Percentiles rank a stretch among this genome's conserved stretches.
These are phyloP conservation scores for Philhelius pedissequus DNA, from an alignment of 2,888 invertebrate species.

Conservation along the genomic window DNA sequence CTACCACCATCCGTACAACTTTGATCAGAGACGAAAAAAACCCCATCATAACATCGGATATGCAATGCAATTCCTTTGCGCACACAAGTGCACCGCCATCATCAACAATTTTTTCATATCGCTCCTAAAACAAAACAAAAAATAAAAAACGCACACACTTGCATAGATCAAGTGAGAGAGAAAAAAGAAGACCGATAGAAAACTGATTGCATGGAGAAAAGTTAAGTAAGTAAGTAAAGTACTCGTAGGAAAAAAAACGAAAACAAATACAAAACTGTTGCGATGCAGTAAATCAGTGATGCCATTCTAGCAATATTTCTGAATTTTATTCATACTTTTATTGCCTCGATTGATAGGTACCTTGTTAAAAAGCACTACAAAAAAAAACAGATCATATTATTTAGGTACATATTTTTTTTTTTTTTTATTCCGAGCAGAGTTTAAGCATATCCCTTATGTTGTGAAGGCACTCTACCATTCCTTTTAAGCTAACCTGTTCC, in stretches of 20 bases:
- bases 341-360: too few relatives aligned
- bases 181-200: constrained; percentile 18
- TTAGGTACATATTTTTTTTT: too few relatives aligned
- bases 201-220: background rate
- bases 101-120: background rate
- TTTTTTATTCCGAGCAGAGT: too few relatives aligned
- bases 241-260: background rate
- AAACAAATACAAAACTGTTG: constrained; percentile 37
- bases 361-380: too few relatives aligned
- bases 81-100: constrained; percentile 28
- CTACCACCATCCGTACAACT: background rate
- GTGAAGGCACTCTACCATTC: too few relatives aligned
- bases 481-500: too few relatives aligned
- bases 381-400: too few relatives aligned
- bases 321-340: background rate
- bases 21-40: background rate
- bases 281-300: constrained; percentile 28
- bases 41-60: background rate
- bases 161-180: background rate
- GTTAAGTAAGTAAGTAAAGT: background rate
- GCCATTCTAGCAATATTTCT: background rate
- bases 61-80: constrained; percentile 11
- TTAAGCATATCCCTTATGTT: too few relatives aligned
- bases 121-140: background rate
- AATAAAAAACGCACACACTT: background rate